Base-by-base conservation (phyloP, 2,113 vertebrate genomes). In the Sterrhoptilus dennistouni region DNA sequence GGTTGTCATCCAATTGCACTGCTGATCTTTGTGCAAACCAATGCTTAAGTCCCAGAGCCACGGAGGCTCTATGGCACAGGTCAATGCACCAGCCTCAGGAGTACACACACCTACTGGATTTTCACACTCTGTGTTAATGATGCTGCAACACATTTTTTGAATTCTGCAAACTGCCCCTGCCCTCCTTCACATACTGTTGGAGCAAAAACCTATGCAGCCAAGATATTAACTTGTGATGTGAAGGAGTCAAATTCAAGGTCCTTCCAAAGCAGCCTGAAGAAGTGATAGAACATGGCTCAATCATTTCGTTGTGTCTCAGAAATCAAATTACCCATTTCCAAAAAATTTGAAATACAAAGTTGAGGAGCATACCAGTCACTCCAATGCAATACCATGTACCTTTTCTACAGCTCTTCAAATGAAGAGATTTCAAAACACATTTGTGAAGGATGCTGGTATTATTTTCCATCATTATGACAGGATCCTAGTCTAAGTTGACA, bases 331-430 rank as follows among this genome's bases (percentile, higher is more conserved):
- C 4, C 3, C 6, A 25, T 29, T 91, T 47, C 35, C 11, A 11
- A 85, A 85, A 90, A 82, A 36, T 11, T 12, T 31, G n/a, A 53
- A 87, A 79, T 47, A 75, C 1, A 35, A 84, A 87, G 14, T 21
- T 50, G 66, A 82, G 45, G 40, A 82, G 52, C 7, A 31, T 35
- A 70, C 9, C 42, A 78, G 21, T 31, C 69, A 49, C 9, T 44
- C 20, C 53, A 52, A 14, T 13, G 57, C 13, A 63, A 13, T 13
- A 60, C 1, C 21, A 33, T 0, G 0, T 8, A 47, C 29, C 14
- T 83, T 80, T 80, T 61, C 77, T 49, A 27, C 63, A 72, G 63
- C 14, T 68, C 61, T 60, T 90, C 33, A 59, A 35, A 59, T 6
- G 3, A 87, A 57, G 1, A 57, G 35, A 56, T 82, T 92, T 42